Conservation (phyloP, 1,140 invertebrate genomes). For the Pseudachorutes palmiensis region DNA sequence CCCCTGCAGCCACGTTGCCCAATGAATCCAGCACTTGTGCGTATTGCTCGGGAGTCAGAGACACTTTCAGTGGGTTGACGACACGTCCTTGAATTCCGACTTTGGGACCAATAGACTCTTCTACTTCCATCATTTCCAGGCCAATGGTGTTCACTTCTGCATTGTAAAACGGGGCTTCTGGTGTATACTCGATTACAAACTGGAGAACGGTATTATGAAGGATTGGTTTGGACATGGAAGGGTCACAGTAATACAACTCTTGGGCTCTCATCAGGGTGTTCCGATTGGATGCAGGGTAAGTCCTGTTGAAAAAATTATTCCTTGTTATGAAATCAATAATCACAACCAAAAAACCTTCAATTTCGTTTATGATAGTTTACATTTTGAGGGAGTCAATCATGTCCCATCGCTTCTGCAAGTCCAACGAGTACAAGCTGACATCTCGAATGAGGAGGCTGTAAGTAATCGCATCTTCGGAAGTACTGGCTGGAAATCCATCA, state of each 20-base stretch:
- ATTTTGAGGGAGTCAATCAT: slow-evolving; percentile 34
- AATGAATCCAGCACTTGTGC: slow-evolving; percentile 71
- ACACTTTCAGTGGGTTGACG: slow-evolving; percentile 72
- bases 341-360: too few species aligned
- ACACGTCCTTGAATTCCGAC: slow-evolving; percentile 64
- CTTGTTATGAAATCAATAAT: too few species aligned
- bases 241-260: slow-evolving; percentile 58
- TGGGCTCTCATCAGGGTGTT: slow-evolving; percentile 47
- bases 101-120: slow-evolving; percentile 8
- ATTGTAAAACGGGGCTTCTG: slow-evolving; percentile 18
- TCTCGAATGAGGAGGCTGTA: slow-evolving; percentile 61
- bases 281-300: slow-evolving; percentile 25
- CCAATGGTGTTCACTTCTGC: background rate
- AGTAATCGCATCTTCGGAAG: slow-evolving; percentile 19
- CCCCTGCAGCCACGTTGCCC: slow-evolving; percentile 28
- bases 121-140: background rate
- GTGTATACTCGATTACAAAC: slow-evolving; percentile 45
- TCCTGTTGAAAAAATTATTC: slow-evolving; percentile 25
- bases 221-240: slow-evolving; percentile 57
- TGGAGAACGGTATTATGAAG: slow-evolving; percentile 74
- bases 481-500: too few species aligned
- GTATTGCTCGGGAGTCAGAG: slow-evolving; percentile 74
- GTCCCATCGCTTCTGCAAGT: slow-evolving; percentile 47
- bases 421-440: slow-evolving; percentile 77
- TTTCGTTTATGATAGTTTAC: too few species aligned